phyloP scores from a whole-genome alignment of 2,888 invertebrate species.

The Arge pagana region DNA sequence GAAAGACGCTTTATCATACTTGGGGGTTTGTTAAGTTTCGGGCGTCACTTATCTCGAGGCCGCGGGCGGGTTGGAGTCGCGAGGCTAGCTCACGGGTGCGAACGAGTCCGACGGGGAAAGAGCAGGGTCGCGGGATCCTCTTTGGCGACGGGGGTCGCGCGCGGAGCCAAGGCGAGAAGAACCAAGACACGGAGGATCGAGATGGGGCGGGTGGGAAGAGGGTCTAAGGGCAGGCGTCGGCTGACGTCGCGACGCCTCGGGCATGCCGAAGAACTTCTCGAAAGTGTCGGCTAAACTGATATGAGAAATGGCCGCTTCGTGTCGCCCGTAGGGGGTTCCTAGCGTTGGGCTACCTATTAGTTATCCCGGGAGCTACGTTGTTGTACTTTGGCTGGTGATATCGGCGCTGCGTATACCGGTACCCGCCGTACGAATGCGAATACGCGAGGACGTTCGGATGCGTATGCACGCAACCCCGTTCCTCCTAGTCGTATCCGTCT shows the following conservation, averaged over 20 bases:
- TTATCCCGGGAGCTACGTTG: conserved; percentile 44
- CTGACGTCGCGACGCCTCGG: conserved; percentile 51
- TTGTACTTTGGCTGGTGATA: conserved; percentile 29
- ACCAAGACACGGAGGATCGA: conserved; percentile 1
- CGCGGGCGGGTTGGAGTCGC: conserved; percentile 36
- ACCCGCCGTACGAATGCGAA: no score
- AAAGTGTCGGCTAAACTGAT: conserved; percentile 58
- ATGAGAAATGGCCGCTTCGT: conserved; percentile 57
- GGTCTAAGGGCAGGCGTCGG: conserved; percentile 43
- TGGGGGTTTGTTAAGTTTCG: conserved; percentile 48
- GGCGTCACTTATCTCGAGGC: conserved; percentile 52
- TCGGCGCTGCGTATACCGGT: conserved; percentile 33
- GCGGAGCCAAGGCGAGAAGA: conserved; percentile 4
- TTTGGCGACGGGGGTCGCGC: conserved; percentile 2
- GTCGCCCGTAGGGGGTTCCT: conserved; percentile 54
- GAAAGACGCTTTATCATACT: conserved; percentile 35
- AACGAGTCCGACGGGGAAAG: neutral
- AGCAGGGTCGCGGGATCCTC: conserved; percentile 18
- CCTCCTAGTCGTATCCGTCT: no score
- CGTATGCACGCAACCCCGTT: no score
- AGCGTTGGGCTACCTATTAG: conserved; percentile 48
- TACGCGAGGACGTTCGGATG: no score
- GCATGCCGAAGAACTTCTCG: conserved; percentile 52
- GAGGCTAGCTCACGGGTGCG: conserved; percentile 14
- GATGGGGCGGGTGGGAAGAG: conserved; percentile 22